Conservation (phyloP, 30 jellyfish, hydroid and myxozoan species). For the Sanderia malayensis region DNA sequence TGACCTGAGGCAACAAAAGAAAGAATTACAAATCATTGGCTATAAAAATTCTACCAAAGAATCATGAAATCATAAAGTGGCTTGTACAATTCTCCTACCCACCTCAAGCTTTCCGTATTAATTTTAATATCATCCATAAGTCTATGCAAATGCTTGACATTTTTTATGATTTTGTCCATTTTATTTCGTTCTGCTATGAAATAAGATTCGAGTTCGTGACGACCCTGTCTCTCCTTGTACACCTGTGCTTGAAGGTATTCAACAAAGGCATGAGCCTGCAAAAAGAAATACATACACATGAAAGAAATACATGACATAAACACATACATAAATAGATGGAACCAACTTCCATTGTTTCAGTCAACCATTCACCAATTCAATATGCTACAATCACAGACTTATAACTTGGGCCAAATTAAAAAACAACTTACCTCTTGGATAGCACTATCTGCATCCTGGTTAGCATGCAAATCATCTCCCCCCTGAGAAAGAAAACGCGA, state of each 20-base stretch:
- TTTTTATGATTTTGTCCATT: background rate
- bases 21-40: background rate
- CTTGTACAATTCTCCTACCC: background rate
- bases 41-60: no score
- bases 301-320: no score
- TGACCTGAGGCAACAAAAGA: background rate
- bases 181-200: conserved; percentile 72
- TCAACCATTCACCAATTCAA: no score
- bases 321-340: no score
- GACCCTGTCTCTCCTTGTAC: conserved; percentile 75
- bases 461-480: conserved; percentile 41
- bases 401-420: no score
- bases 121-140: background rate
- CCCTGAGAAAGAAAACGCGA: background rate
- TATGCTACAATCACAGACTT: no score
- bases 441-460: conserved; percentile 33
- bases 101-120: background rate
- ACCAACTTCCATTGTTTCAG: no score
- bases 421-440: conserved; percentile 55
- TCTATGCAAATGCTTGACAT: background rate
- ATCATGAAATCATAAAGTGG: no score
- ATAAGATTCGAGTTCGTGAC: conserved; percentile 73
- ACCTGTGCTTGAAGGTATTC: conserved; percentile 79
- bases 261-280: conserved; percentile 82
- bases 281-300: no score